Conservation (phyloP, 2,888 invertebrate genomes). For the Julus scandinavius region DNA sequence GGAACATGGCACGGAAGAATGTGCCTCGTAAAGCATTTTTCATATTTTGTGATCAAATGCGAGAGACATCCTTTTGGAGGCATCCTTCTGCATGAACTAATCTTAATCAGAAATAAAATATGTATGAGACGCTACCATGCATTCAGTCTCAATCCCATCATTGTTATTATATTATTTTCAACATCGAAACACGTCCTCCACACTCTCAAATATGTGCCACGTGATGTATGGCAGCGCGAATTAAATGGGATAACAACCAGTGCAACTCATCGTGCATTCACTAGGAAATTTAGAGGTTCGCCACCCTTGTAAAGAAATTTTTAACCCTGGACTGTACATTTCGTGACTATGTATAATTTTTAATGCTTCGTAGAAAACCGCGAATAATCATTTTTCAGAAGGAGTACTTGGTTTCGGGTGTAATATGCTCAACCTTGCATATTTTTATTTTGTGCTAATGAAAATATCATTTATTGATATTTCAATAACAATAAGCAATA, state of each 20-base stretch:
- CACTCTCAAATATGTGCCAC: too few species aligned
- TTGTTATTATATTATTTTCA: slow-evolving; percentile 39
- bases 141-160: slow-evolving; percentile 27
- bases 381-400: too few species aligned
- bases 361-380: too few species aligned
- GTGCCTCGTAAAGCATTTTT: slow-evolving; percentile 29
- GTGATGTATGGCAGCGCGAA: background rate
- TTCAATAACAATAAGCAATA: too few species aligned
- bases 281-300: background rate
- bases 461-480: too few species aligned
- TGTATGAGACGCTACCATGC: slow-evolving; percentile 39
- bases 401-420: slow-evolving; percentile 48
- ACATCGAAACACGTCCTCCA: background rate
- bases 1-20: background rate
- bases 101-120: slow-evolving; percentile 42
- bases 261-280: background rate
- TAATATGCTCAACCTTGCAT: background rate
- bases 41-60: background rate
- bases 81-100: slow-evolving; percentile 30
- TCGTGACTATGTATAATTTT: too few species aligned
- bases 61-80: slow-evolving; percentile 1
- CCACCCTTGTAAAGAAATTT: too few species aligned
- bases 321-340: too few species aligned
- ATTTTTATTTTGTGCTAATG: too few species aligned
- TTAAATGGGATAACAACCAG: background rate